Base-by-base conservation (phyloP, 2,888 invertebrate species). In the Ryuthela nishihirai region DNA sequence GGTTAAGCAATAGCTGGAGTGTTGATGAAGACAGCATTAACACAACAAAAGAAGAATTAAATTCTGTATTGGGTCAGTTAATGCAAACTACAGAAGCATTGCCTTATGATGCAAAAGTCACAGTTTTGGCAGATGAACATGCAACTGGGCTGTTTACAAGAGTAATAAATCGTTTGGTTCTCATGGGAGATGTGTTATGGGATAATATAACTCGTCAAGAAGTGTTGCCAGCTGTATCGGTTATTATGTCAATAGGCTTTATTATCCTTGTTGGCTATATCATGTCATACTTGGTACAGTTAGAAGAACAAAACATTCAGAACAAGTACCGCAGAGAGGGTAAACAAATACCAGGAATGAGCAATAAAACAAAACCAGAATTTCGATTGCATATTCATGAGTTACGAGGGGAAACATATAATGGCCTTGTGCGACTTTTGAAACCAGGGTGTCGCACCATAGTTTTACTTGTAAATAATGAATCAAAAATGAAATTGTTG, bases 361-460 rank as follows among this genome's bases (percentile, higher is more conserved):
- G 39, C 25, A 44, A 18, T 18, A 65, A 55, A 49, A 61, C 62
- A 39, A 66, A 54, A 55, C 43, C 65, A 42, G 67, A 67, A 39
- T 56, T 47, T 29, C 55, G 63, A 41, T 77, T 92, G 63, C 81
- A 85, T 64, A 78, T 99, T 46, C 94, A 97, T 73, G 97, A 98
- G 73, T 78, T 99, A 49, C 79, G 94, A 40, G 88, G 89, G 1
- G 95, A 97, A 77, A 94, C 94, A 56, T 98, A 94, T 73, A 92
- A 94, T 72, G 94, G 93, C 50, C 81, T 99, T 67, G 88, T 99
- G 43, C 82, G 93, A 42, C 77, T 95, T 52, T 78, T 94, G 61
- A 94, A 94, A 74, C 95, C 97, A 0, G 98, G 98, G 0, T 94
- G 95, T 73, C 82, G 97, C 3, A 95, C 97, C 0, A 84, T 99